Evolutionary conservation across 2,113 vertebrate genomes (phyloP), one percentile per base, ranked within the genome.

Genomic region (Gadus chalcogrammus): DNA sequence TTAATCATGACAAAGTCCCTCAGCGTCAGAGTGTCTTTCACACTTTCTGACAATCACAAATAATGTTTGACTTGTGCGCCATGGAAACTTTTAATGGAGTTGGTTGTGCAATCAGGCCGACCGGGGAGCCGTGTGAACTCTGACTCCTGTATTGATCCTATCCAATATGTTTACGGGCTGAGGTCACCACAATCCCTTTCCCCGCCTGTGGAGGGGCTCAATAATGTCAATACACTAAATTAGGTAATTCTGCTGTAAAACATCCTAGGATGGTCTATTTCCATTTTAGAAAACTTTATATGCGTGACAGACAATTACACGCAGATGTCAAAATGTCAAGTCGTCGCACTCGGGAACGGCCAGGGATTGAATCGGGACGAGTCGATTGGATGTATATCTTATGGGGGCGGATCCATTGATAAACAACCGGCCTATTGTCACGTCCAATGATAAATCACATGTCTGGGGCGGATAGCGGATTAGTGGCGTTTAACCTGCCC

Each of bases 141-240:
- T 91, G 87, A 87, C 83, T 92, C 91, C 83, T 16, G 61, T 88
- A 92, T 86, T 79, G 88, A 94, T 90, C 84, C 15, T 4, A 64
- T 69, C 65, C 82, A 68, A 83, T 80, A 62, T 61, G 67, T 86
- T 83, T 91, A 82, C 82, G 71, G 83, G 87, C 79, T 85, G 81
- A 90, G 89, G 89, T 90, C 87, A 92, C 81, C 79, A 83, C 73
- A 90, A 87, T 85, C 74, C 72, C 82, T 83, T 87, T 77, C 73
- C 42, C 61, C 76, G 79, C 76, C 71, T 82, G 69, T 65, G 65
- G 81, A 48, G 11, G 67, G 71, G 89, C 86, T 90, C 89, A 91
- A 89, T 91, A 91, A 88, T 88, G 87, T 92, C 90, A 90, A 91
- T 91, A 90, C 82, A 83, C 84, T 90, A 89, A 93, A 92, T 92